These are phyloP conservation scores for Thamnophis sirtalis DNA, from an alignment of 2,113 vertebrate species.

Conservation along the genomic window DNA sequence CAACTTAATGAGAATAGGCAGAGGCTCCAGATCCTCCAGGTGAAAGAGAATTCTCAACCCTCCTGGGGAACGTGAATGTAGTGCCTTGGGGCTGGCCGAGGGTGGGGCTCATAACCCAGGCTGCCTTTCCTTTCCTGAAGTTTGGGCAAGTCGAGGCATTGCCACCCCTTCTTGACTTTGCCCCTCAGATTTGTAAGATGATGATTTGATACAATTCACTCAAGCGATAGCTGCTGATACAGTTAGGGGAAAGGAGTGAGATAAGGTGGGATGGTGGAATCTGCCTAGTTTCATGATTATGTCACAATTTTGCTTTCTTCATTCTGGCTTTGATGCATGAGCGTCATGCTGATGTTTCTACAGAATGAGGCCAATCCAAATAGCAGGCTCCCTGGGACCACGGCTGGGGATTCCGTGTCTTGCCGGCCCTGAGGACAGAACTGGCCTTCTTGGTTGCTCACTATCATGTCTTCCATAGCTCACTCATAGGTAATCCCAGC, in stretches of 20 bases:
- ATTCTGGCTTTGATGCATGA: not conserved
- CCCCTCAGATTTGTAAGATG: not conserved
- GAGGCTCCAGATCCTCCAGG: not conserved
- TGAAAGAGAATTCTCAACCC: not conserved
- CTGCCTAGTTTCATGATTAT: not conserved
- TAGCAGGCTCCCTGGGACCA: not conserved
- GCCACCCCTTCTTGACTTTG: not conserved
- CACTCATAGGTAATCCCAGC: not conserved
- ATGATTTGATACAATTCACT: not conserved
- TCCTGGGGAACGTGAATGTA: not conserved
- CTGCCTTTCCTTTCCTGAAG: no score
- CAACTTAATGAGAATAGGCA: not conserved
- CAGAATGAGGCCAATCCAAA: not conserved
- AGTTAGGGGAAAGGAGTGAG: not conserved
- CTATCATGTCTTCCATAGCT: not conserved
- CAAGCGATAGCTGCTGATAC: not conserved
- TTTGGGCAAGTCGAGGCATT: not conserved
- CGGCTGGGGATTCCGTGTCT: not conserved
- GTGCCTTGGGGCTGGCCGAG: not conserved
- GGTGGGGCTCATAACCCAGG: not conserved
- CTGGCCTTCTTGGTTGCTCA: not conserved
- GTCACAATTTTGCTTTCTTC: not conserved
- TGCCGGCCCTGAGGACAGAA: not conserved
- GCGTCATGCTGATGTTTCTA: not conserved
- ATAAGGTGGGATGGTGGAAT: not conserved